These are phyloP conservation scores for Malurus elegans DNA, from an alignment of 2,113 vertebrate species.

Conservation along the genomic window DNA sequence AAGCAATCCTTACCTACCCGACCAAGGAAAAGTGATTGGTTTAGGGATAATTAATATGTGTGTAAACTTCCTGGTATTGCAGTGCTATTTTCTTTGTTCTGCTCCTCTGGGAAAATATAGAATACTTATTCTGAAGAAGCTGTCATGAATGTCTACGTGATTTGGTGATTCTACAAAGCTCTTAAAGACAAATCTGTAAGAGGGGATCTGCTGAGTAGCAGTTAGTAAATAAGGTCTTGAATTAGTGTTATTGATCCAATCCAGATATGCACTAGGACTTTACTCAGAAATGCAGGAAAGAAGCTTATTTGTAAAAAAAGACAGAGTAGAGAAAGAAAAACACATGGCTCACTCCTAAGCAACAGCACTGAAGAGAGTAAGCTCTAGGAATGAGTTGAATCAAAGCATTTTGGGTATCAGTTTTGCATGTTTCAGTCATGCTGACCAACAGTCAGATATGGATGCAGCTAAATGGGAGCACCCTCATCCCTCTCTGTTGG, in stretches of 20 bases:
- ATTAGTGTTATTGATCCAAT: constrained; percentile 8
- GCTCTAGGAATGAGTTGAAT: background rate
- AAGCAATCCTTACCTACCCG: background rate
- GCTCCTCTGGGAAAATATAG: background rate
- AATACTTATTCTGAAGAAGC: constrained; percentile 19
- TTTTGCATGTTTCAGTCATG: background rate
- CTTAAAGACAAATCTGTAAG: background rate
- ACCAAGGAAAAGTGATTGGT: background rate
- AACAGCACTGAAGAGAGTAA: background rate
- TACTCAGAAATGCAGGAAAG: background rate
- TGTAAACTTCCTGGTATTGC: background rate
- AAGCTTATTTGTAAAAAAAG: background rate
- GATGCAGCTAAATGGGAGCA: background rate
- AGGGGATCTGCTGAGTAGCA: background rate
- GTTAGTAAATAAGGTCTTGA: background rate
- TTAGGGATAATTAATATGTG: background rate
- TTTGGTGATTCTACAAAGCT: background rate
- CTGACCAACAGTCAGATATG: background rate
- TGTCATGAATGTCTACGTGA: background rate
- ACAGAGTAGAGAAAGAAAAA: background rate
- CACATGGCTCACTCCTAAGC: background rate
- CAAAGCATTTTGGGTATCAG: background rate
- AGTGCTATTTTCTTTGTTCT: background rate
- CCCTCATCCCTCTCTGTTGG: background rate
- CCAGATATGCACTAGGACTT: background rate